phyloP scores from a whole-genome alignment of 2,797 vertebrate species.

The Siniperca obscura region DNA sequence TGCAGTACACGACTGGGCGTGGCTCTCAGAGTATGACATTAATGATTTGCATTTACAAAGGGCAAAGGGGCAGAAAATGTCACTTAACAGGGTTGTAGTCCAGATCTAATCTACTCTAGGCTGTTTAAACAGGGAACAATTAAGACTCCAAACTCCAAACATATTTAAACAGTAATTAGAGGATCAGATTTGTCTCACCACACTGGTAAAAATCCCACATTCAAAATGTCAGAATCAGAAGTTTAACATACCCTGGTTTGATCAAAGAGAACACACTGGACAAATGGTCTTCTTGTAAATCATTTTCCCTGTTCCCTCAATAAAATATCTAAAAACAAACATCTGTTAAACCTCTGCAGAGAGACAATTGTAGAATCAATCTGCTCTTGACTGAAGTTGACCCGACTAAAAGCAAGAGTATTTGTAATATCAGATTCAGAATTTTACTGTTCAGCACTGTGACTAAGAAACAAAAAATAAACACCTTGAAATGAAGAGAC shows the following conservation, averaged over 20 bases:
- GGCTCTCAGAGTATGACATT: background rate
- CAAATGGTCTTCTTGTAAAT: background rate
- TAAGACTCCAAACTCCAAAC: background rate
- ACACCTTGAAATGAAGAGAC: conserved; percentile 15
- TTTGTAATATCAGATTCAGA: background rate
- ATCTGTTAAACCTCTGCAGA: background rate
- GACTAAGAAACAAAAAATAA: background rate
- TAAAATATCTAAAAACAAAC: background rate
- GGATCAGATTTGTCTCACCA: background rate
- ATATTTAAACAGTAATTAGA: background rate
- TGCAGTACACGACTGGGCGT: background rate
- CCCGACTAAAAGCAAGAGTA: background rate
- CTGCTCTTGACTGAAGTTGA: background rate
- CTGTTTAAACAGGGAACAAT: background rate
- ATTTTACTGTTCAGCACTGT: background rate
- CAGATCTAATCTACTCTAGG: background rate
- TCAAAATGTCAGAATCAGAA: background rate
- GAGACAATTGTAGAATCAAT: background rate
- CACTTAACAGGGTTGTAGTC: too few relatives aligned
- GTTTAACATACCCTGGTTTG: background rate
- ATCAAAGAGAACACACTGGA: background rate
- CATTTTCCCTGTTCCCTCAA: background rate
- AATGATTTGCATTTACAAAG: background rate
- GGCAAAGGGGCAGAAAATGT: too few relatives aligned
- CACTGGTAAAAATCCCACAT: background rate